A percentile compares a stretch with the other conserved stretches of the same genome.
phyloP scores from a whole-genome alignment of 53 echinoderm and acorn worm genomes.

The Henricia sp. region DNA sequence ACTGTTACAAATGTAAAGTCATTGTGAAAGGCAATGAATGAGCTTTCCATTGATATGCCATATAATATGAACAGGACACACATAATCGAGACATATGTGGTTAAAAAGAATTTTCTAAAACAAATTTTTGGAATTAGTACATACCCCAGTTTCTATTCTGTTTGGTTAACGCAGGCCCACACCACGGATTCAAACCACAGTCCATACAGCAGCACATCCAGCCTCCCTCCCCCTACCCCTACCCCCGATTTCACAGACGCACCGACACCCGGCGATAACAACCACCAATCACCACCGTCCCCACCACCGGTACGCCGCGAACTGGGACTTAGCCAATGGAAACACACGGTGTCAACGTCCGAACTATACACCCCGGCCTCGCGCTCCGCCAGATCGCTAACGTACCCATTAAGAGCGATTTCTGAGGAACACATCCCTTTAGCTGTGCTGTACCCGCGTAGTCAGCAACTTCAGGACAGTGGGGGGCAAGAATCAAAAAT shows the following conservation, averaged over 20 bases:
- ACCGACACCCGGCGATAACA: background rate
- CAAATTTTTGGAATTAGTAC: no score
- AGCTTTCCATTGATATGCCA: no score
- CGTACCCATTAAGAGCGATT: constrained; percentile 47
- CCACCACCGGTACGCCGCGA: background rate
- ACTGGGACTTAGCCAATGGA: no score
- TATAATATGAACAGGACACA: no score
- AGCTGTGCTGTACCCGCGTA: constrained; percentile 1
- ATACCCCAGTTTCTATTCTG: no score
- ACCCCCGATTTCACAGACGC: background rate
- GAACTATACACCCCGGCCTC: constrained; percentile 20
- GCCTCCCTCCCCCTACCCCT: background rate
- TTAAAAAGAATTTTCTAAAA: no score
- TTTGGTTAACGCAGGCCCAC: background rate
- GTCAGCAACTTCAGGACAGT: background rate
- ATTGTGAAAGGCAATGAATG: no score
- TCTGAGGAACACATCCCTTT: constrained; percentile 61
- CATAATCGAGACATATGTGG: no score
- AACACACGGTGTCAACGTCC: constrained; percentile 28
- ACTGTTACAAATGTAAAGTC: no score
- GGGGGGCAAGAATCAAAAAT: background rate
- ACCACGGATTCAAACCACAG: constrained; percentile 8
- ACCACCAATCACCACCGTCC: background rate
- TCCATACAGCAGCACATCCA: constrained; percentile 33
- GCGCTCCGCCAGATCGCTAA: background rate